These are phyloP conservation scores for Sebastes oblongus DNA, from an alignment of 2,797 vertebrate genomes.

Conservation along the genomic window DNA sequence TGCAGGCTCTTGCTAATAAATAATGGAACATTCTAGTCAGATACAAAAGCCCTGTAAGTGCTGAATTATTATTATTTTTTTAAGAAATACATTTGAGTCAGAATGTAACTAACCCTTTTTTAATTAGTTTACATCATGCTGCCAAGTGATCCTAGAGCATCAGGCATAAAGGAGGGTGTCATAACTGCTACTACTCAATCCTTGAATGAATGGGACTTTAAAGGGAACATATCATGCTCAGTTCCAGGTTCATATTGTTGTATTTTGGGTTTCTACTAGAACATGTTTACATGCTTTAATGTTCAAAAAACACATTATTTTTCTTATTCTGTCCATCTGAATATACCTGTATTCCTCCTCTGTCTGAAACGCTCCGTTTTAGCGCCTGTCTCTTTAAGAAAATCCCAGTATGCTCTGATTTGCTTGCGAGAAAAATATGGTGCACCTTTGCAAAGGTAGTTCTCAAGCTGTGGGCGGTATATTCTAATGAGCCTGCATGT, in stretches of 20 bases:
- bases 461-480: not conserved
- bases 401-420: not conserved
- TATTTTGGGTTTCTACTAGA: not conserved
- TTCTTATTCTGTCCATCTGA: no score
- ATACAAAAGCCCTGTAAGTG: constrained; percentile 67
- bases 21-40: constrained; percentile 54
- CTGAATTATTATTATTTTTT: constrained; percentile 34
- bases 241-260: not conserved
- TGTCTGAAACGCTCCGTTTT: not conserved
- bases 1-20: constrained; percentile 67
- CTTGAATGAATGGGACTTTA: not conserved
- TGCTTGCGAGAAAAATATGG: not conserved
- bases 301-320: no score
- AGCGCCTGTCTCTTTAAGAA: not conserved
- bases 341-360: not conserved
- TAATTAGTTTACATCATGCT: constrained; percentile 45
- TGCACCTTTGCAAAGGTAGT: not conserved
- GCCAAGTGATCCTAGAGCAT: not conserved
- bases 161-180: constrained; percentile 1
- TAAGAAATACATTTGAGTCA: constrained; percentile 15
- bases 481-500: not conserved
- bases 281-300: not conserved
- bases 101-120: constrained; percentile 10
- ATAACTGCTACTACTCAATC: not conserved
- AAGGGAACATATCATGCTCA: not conserved